A percentile compares a stretch with the other conserved stretches of the same genome.
Evolutionary conservation across 2,797 vertebrate species (phyloP).

Genomic region (Phoeniculus purpureus): DNA sequence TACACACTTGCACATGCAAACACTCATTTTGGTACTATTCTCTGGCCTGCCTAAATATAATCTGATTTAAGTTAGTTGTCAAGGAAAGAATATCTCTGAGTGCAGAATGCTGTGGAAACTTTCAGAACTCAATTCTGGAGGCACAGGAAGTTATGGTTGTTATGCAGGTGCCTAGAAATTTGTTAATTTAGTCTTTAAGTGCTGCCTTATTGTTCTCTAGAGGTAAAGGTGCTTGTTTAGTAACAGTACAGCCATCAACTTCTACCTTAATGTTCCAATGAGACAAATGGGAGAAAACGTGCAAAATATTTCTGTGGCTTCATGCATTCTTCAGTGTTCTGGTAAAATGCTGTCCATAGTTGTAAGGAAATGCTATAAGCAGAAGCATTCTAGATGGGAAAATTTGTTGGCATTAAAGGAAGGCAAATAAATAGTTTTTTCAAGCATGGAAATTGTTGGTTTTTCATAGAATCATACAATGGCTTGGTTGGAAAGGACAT

Average conservation of each 20-base stretch:
- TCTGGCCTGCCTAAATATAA: background rate
- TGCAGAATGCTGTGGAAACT: background rate
- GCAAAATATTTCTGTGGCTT: background rate
- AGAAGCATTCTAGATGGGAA: background rate
- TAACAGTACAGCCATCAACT: background rate
- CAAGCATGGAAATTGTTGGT: background rate
- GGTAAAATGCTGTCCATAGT: background rate
- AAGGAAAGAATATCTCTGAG: background rate
- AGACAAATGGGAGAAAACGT: background rate
- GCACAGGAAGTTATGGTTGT: background rate
- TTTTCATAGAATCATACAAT: background rate
- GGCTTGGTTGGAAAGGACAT: too few relatives aligned
- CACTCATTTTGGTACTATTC: background rate
- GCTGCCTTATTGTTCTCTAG: background rate
- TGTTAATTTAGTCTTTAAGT: background rate
- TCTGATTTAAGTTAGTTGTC: background rate
- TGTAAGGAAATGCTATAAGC: background rate
- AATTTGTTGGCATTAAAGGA: background rate
- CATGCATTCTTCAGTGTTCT: background rate
- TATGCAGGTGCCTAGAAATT: background rate
- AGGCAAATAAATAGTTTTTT: background rate
- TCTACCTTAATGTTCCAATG: background rate
- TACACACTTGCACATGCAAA: rapidly evolving
- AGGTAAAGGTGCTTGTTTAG: background rate
- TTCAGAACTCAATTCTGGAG: background rate